Conservation (phyloP, 2,888 invertebrate species). For the Rapana venosa region DNA sequence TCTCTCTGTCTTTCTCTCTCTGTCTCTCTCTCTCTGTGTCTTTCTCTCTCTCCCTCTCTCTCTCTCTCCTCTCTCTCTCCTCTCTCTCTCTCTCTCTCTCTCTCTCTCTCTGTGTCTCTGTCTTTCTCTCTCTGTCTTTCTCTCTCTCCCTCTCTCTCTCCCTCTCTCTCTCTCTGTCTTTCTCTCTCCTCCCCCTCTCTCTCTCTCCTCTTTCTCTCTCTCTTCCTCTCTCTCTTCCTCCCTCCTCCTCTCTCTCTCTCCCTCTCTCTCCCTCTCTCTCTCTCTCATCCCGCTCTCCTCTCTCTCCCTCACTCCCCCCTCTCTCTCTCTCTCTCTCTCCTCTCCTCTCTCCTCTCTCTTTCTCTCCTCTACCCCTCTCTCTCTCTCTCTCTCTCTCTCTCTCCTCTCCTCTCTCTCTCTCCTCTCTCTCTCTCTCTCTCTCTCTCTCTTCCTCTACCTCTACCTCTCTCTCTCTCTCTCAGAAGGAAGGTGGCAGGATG, state of each 20-base stretch:
- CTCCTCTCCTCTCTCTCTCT: neutral
- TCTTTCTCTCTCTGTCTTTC: neutral
- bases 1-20: neutral
- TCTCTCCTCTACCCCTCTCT: too few species aligned
- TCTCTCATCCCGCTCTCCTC: too few species aligned
- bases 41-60: neutral
- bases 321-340: neutral
- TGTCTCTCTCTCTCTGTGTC: neutral
- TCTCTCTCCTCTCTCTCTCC: neutral
- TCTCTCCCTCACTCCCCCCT: too few species aligned
- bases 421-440: too few species aligned
- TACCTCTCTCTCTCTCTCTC: too few species aligned
- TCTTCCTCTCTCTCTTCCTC: neutral
- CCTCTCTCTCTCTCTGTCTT: neutral
- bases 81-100: neutral
- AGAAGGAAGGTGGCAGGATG: too few species aligned
- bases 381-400: conserved; percentile 11
- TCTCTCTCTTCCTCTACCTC: too few species aligned
- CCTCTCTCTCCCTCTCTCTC: too few species aligned
- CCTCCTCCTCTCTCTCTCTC: neutral
- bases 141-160: too few species aligned
- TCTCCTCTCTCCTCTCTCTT: neutral
- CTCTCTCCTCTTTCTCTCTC: neutral
- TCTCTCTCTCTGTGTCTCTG: neutral
- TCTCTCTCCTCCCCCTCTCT: neutral